Evolutionary conservation across 2,888 invertebrate genomes (phyloP).

Genomic region (Adineta ricciae): DNA sequence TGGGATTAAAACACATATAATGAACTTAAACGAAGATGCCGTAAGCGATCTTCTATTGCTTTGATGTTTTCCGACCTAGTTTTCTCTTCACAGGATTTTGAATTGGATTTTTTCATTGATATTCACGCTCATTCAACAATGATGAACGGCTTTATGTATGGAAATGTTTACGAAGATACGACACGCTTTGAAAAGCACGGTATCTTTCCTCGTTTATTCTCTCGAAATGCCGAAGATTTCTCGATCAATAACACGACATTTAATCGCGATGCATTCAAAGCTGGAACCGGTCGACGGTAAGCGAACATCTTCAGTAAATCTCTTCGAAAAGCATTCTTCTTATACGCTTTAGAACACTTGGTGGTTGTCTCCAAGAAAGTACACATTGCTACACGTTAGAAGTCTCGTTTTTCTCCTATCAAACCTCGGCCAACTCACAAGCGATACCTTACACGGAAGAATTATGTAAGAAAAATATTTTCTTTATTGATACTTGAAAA

Average conservation of each 20-base stretch:
- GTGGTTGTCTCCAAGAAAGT: constrained; percentile 59
- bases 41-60: constrained; percentile 56
- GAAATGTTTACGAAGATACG: constrained; percentile 58
- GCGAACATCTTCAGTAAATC: not conserved
- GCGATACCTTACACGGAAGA: constrained; percentile 78
- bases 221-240: constrained; percentile 78
- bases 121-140: constrained; percentile 83
- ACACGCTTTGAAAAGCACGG: constrained; percentile 74
- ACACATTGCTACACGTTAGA: constrained; percentile 79
- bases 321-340: no score
- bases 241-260: constrained; percentile 73
- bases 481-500: not conserved
- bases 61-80: constrained; percentile 37
- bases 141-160: constrained; percentile 84
- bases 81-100: constrained; percentile 55
- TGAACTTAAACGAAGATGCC: constrained; percentile 67
- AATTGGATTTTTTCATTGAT: constrained; percentile 85
- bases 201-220: constrained; percentile 80
- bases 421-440: constrained; percentile 57
- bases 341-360: constrained; percentile 48
- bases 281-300: constrained; percentile 70
- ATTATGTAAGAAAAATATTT: constrained; percentile 23
- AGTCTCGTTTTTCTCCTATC: constrained; percentile 78
- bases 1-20: constrained; percentile 68
- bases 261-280: constrained; percentile 74